Evolutionary conservation across 1,140 invertebrate species (phyloP), one percentile per base, ranked within the genome.

Genomic region (Piezodorus guildinii): DNA sequence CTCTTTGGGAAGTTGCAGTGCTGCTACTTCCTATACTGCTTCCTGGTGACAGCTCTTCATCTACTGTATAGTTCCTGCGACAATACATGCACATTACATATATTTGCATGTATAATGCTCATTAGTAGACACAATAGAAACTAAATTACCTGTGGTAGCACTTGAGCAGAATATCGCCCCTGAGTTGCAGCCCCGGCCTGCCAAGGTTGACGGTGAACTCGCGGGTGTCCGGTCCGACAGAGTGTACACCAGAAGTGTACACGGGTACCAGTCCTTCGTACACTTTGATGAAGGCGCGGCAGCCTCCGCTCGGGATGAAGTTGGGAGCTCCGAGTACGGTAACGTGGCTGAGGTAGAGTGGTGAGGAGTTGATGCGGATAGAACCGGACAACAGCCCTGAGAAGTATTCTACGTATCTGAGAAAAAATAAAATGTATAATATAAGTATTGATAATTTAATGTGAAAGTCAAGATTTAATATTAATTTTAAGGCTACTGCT

Each of bases 81-180:
- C 39, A 62, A 30, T 34, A 30, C 61, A 59, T 49, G 34, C n/a
- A 46, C n/a, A 10, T 39, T 39, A 39, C 4, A 39, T 39, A 39
- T 10, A 39, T 39, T 39, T 39, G 12, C 34, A 39, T 4, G 44
- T 21, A 17, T 60, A 64, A 54, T 45, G 34, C 19, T 39, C n/a
- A 17, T 34, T 54, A 27, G 2, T 12, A 30, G 3, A 5, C 3
- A 30, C 30, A 6, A 39, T 39, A 39, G 34, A 39, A 10, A 39
- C 34, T 39, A 8, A 17, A 58, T 65, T 75, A 76, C 68, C 87
- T 83, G 70, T 91, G 84, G 77, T 93, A 94, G 72, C 90, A 92
- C 74, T 92, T 93, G 68, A 96, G 82, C 16, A 94, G 78, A 67
- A 95, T 88, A 75, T 94, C 91, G 1, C 92, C 91, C 23, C 90